Evolutionary conservation across 2,797 vertebrate species (phyloP), one percentile per base, ranked within the genome.

Genomic region (Hirundo rustica): DNA sequence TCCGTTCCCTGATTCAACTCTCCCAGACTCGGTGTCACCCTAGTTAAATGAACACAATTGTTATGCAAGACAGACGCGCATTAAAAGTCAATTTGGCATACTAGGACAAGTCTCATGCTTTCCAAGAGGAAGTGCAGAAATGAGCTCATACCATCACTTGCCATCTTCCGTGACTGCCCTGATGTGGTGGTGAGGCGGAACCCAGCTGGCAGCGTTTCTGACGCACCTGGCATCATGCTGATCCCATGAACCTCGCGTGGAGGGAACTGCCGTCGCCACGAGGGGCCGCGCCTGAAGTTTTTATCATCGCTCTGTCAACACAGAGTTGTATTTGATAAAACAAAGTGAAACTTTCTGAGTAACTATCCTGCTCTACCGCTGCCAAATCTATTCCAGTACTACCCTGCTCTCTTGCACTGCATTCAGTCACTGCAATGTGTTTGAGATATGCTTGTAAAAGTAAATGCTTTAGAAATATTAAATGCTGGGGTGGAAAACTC

Each of bases 161-260:
- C 94, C 98, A 99, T 98, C 97, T 99, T 98, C 60, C 99, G 98
- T 5, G 99, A 99, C 96, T 99, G 99, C 45, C 99, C 99, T 2
- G 99, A 99, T 3, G 99, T 99, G 45, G 99, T 97, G 74, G 99
- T 99, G 96, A 99, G 98, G 55, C 99, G 98, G 97, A 99, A 99
- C 13, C 99, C 99, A 4, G 99, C 99, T 0, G 99, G 99, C 86
- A 99, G 98, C 6, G 99, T 99, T 98, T 99, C 99, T 3, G 99
- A 99, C 1, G 99, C 99, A 12, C 99, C 99, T 0, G 99, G 99
- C 99, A 99, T 99, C 99, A 99, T 99, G 95, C 99, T 99, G 98
- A 99, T 99, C 89, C 99, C 99, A 0, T 99, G 99, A 13, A 99
- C 98, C 95, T 99, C 99, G 2, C 99, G 98, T 0, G 99, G 98